A percentile compares a stretch with the other conserved stretches of the same genome.
Evolutionary conservation across 2,797 vertebrate species (phyloP).

Genomic region (Etheostoma perlongum): DNA sequence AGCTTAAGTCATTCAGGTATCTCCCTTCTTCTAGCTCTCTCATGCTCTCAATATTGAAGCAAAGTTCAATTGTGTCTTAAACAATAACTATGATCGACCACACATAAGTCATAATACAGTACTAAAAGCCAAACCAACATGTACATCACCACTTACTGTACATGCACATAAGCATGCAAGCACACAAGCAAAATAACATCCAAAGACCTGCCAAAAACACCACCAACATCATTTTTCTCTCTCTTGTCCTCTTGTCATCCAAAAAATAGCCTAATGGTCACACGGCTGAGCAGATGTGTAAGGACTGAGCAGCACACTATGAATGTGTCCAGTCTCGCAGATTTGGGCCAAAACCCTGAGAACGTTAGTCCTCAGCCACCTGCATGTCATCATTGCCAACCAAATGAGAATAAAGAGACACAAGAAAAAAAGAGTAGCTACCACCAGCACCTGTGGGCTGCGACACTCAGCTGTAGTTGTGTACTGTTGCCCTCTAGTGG

Average conservation of each 20-base stretch:
- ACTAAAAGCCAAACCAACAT: not conserved
- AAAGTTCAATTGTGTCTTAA: slow-evolving; percentile 3
- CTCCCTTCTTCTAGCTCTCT: slow-evolving; percentile 46
- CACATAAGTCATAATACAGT: not conserved
- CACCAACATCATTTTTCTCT: slow-evolving; percentile 15
- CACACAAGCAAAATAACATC: not conserved
- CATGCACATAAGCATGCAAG: not conserved
- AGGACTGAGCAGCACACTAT: slow-evolving; percentile 21
- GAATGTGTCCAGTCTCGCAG: slow-evolving; percentile 39
- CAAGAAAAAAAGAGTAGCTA: not conserved
- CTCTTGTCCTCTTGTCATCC: slow-evolving; percentile 27
- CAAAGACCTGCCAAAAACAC: not conserved
- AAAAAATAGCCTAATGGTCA: slow-evolving; percentile 39
- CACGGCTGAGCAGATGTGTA: slow-evolving; percentile 27
- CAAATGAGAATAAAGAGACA: slow-evolving; percentile 14
- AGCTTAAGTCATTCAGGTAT: not conserved
- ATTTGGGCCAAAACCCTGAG: slow-evolving; percentile 41
- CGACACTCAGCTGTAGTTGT: slow-evolving; percentile 17
- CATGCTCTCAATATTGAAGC: not conserved
- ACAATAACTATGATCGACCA: not conserved
- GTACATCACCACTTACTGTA: not conserved
- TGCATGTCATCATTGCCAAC: slow-evolving; percentile 41
- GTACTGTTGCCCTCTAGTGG: slow-evolving; percentile 80
- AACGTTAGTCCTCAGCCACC: slow-evolving; percentile 45
- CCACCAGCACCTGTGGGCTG: not conserved